Evolutionary conservation across 2,797 vertebrate genomes (phyloP).

Genomic region (Geotrypetes seraphini): DNA sequence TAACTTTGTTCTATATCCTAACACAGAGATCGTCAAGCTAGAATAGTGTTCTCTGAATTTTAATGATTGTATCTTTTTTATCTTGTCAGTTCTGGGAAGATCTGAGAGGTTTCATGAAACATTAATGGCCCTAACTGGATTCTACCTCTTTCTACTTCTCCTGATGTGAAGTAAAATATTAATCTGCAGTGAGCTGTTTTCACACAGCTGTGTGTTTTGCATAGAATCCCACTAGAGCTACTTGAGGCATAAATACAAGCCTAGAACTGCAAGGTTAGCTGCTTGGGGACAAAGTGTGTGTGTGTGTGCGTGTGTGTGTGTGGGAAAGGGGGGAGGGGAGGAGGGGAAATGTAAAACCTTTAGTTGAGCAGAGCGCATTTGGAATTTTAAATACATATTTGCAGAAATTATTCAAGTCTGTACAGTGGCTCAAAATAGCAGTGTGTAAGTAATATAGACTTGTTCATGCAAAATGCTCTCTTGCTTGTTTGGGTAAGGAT

Average conservation of each 20-base stretch:
- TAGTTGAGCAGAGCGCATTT: not conserved
- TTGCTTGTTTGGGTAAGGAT: not conserved
- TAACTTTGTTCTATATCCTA: constrained; percentile 19
- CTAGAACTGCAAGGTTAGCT: not conserved
- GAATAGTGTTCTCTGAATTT: constrained; percentile 24
- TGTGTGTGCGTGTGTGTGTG: no score
- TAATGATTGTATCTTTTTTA: constrained; percentile 25
- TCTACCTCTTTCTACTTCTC: constrained; percentile 7
- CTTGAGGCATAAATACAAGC: not conserved
- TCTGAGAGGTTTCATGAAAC: constrained; percentile 30
- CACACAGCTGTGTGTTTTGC: not conserved
- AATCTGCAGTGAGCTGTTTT: not conserved
- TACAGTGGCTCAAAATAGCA: not conserved
- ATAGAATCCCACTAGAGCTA: not conserved
- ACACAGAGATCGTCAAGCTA: constrained; percentile 5
- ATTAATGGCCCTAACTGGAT: constrained; percentile 22
- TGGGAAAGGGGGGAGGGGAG: no score
- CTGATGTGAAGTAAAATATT: constrained; percentile 13
- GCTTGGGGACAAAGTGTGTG: not conserved
- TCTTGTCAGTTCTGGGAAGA: constrained; percentile 15
- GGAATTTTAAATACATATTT: not conserved
- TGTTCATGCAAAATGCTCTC: not conserved
- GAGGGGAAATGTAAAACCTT: not conserved
- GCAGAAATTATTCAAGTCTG: not conserved
- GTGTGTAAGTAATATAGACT: not conserved